A percentile compares a stretch with the other conserved stretches of the same genome.
Conservation (phyloP, 2,888 invertebrate species). For the Hipparchia sbordonii region DNA sequence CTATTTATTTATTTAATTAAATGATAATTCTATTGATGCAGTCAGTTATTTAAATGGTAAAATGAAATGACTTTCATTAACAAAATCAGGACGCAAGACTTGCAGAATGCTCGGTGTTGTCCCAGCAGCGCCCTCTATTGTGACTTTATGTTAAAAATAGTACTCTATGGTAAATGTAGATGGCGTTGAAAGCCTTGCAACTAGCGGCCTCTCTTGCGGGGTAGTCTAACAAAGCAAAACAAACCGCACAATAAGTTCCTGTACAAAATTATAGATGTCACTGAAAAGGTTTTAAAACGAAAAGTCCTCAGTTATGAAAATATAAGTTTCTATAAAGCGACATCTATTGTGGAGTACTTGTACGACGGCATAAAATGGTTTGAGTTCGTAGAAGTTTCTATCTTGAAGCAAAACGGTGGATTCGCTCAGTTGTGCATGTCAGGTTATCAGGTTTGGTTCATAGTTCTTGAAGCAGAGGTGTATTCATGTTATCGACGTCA, state of each 20-base stretch:
- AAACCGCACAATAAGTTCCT: not conserved
- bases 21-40: no score
- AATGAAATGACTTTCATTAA: no score
- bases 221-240: not conserved
- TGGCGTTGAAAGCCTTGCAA: not conserved
- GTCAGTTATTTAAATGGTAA: no score
- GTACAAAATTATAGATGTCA: slow-evolving; percentile 2
- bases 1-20: no score
- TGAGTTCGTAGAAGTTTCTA: not conserved
- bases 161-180: not conserved
- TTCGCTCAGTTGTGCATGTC: no score
- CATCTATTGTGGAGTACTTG: not conserved
- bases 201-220: slow-evolving; percentile 24
- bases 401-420: no score
- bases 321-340: not conserved
- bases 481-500: no score
- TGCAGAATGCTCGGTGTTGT: no score
- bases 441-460: no score
- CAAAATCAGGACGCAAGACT: no score
- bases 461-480: no score
- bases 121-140: slow-evolving; percentile 22
- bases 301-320: not conserved
- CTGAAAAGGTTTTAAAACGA: not conserved
- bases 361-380: not conserved
- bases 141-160: not conserved